Evolutionary conservation across 1,140 invertebrate species (phyloP), one percentile per base, ranked within the genome.

Genomic region (Carposina sasakii): DNA sequence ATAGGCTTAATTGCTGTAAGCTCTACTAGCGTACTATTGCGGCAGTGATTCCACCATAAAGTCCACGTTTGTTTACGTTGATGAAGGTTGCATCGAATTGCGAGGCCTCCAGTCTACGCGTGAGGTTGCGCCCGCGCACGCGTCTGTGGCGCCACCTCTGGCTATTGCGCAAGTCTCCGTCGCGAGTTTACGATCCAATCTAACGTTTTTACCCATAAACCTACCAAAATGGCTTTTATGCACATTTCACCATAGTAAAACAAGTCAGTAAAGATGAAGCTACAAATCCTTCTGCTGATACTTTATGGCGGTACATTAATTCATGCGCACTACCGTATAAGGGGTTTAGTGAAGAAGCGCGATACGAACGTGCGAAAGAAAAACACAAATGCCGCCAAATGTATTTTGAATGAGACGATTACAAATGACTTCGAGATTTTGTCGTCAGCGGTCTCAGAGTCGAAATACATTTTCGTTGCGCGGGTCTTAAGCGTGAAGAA

Each of bases 401-500:
- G 79, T 72, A 61, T 76, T 77, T 74, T 74, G 66, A 83, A 83
- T 60, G 79, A 79, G 67, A 83, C 76, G 60, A 71, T 83, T 73
- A 81, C 75, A 73, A 83, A 83, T 70, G 79, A 83, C 73, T 83
- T 81, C 62, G 79, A 81, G 72, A 77, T 81, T 73, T 56, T 83
- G 68, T 76, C 76, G 60, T 83, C 79, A 52, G 76, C 71, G 43
- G 79, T 83, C 54, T 81, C 75, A 65, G 79, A 83, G 65, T 81
- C 79, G 61, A 81, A 79, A 69, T 81, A 83, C 60, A 75, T 83
- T 70, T 83, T 83, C 68, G 79, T 75, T 44, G 79, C 75, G 30
- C 69, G 79, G 53, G 79, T 83, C 44, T 60, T 83, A 48, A 81
- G 70, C 62, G 79, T 83, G 46, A 79, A 58, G 63, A 83, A 83